Evolutionary conservation across 92 coral and sea anemone species (phyloP).

Genomic region (Umimayanthus kanabou): DNA sequence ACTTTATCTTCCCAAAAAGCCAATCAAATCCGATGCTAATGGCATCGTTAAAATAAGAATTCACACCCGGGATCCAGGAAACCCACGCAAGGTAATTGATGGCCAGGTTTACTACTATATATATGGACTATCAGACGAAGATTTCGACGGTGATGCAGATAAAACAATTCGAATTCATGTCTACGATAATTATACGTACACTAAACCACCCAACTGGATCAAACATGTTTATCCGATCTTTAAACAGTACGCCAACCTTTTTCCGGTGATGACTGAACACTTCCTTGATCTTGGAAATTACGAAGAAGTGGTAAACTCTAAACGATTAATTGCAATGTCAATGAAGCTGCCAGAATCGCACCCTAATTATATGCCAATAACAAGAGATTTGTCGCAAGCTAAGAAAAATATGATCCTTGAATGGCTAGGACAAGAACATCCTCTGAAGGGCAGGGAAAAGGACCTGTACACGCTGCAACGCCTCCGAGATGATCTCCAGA

Average conservation of each 20-base stretch:
- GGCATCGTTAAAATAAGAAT: conserved; percentile 56
- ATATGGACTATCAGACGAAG: conserved; percentile 46
- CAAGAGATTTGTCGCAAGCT: conserved; percentile 70
- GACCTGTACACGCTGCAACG: conserved; percentile 47
- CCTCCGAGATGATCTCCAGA: conserved; percentile 61
- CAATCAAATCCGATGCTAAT: conserved; percentile 39
- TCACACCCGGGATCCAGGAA: conserved; percentile 63
- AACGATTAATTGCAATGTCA: conserved; percentile 45
- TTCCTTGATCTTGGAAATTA: conserved; percentile 78
- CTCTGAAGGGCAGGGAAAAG: conserved; percentile 46
- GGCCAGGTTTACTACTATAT: conserved; percentile 66
- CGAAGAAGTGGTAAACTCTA: conserved; percentile 57
- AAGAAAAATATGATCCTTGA: conserved; percentile 62
- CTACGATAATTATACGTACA: conserved; percentile 34
- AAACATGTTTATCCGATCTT: conserved; percentile 73
- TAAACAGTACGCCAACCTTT: conserved; percentile 78
- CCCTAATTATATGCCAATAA: conserved; percentile 82
- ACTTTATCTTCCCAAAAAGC: not conserved
- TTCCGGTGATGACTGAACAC: conserved; percentile 76
- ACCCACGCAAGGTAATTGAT: conserved; percentile 61
- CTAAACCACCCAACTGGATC: conserved; percentile 65
- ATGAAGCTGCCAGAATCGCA: conserved; percentile 57
- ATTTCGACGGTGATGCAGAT: conserved; percentile 19
- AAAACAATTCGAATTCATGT: conserved; percentile 50
- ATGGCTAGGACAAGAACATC: conserved; percentile 60